These are phyloP conservation scores for Echiichthys vipera DNA, from an alignment of 2,797 vertebrate genomes.

Conservation along the genomic window DNA sequence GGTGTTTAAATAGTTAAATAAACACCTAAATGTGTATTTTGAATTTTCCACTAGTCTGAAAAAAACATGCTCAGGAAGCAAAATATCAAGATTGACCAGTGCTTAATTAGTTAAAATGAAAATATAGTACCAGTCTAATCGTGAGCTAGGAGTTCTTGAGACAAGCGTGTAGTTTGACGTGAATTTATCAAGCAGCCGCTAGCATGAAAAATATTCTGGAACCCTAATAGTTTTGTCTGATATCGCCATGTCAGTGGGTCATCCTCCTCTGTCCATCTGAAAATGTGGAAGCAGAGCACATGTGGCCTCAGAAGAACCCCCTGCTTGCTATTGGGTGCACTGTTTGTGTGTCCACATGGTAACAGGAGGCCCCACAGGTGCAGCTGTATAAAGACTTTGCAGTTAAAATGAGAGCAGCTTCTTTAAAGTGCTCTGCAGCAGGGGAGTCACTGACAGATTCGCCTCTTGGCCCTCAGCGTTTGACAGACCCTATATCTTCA, in stretches of 20 bases:
- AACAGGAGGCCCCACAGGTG: constrained; percentile 33
- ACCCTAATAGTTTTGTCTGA: background rate
- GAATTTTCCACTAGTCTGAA: no score
- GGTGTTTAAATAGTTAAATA: no score
- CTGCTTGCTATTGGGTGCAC: background rate
- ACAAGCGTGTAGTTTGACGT: background rate
- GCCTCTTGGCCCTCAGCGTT: background rate
- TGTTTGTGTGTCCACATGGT: constrained; percentile 1
- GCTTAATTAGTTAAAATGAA: no score
- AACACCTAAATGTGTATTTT: no score
- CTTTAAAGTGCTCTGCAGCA: constrained; percentile 17
- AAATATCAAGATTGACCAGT: no score
- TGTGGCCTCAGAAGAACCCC: background rate
- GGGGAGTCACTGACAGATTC: constrained; percentile 18
- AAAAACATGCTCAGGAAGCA: no score
- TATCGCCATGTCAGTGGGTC: background rate
- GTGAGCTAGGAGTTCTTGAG: no score
- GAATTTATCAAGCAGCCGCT: background rate
- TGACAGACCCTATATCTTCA: constrained; percentile 16
- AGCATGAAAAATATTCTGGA: no score
- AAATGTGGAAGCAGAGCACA: constrained; percentile 19
- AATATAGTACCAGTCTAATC: no score
- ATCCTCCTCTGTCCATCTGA: background rate
- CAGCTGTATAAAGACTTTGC: constrained; percentile 46
- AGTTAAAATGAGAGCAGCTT: constrained; percentile 40